phyloP scores from a whole-genome alignment of 2,113 vertebrate species.

The Neogobius melanostomus region DNA sequence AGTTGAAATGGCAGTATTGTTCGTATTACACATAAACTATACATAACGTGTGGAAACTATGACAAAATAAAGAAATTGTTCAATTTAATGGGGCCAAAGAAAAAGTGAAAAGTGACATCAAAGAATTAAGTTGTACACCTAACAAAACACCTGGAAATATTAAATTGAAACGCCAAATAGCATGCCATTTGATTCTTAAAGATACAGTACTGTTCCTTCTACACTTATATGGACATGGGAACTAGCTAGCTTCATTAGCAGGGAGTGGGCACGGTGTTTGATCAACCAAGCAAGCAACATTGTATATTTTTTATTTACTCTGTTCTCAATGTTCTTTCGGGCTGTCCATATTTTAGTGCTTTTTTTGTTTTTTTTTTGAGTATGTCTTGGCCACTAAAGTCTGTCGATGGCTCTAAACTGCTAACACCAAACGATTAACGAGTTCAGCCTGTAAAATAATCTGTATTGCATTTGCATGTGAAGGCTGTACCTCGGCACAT shows the following conservation, averaged over 20 bases:
- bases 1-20: background rate
- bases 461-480: constrained; percentile 7
- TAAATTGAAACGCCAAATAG: too few relatives aligned
- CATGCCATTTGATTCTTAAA: too few relatives aligned
- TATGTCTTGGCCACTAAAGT: background rate
- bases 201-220: too few relatives aligned
- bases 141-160: too few relatives aligned
- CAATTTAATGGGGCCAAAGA: background rate
- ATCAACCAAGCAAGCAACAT: background rate
- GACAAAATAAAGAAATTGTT: background rate
- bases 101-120: background rate
- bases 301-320: background rate
- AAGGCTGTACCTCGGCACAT: background rate
- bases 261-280: background rate
- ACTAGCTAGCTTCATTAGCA: too few relatives aligned
- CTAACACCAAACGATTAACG: background rate
- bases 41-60: background rate
- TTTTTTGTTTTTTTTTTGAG: too few relatives aligned
- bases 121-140: too few relatives aligned
- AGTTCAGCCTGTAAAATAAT: background rate
- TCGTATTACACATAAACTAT: background rate
- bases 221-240: too few relatives aligned
- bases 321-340: background rate
- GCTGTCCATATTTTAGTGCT: background rate
- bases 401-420: background rate